A percentile compares a stretch with the other conserved stretches of the same genome.
Evolutionary conservation across 1,140 invertebrate species (phyloP).

Genomic region (Drosophila rhopaloa): DNA sequence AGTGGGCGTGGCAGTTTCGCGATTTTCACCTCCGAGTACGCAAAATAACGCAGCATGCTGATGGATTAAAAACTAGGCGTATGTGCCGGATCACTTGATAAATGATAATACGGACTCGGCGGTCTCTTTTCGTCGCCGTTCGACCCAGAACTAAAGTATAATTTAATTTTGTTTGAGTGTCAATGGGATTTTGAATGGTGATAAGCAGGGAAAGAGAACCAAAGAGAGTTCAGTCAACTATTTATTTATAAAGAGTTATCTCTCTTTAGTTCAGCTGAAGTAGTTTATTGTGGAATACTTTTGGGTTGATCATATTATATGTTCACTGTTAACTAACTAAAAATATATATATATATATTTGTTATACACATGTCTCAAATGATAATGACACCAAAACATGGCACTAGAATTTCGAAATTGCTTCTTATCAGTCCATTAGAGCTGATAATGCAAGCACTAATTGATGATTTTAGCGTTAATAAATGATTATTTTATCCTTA

Average conservation of each 20-base stretch:
- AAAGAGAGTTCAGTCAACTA: not conserved
- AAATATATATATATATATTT: too few species aligned
- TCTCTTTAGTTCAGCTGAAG: not conserved
- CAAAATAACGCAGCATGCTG: constrained; percentile 69
- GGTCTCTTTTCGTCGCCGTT: constrained; percentile 13
- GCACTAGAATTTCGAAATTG: constrained; percentile 23
- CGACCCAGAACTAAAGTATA: constrained; percentile 40
- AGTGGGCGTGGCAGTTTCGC: constrained; percentile 47
- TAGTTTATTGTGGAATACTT: not conserved
- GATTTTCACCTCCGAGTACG: constrained; percentile 38
- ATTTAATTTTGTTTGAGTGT: constrained; percentile 27
- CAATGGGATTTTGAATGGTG: constrained; percentile 22
- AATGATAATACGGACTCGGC: constrained; percentile 2
- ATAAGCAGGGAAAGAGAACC: constrained; percentile 28
- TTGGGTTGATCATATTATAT: not conserved
- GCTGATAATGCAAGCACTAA: constrained; percentile 42
- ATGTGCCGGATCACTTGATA: constrained; percentile 36
- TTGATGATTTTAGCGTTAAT: constrained; percentile 14
- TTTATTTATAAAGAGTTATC: not conserved
- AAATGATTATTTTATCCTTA: not conserved
- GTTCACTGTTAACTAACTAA: too few species aligned
- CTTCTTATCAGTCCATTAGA: constrained; percentile 23
- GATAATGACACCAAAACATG: constrained; percentile 38
- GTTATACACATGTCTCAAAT: constrained; percentile 14
- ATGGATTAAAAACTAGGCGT: constrained; percentile 13